Evolutionary conservation across 2,113 vertebrate species (phyloP).

Genomic region (Vulpes lagopus): DNA sequence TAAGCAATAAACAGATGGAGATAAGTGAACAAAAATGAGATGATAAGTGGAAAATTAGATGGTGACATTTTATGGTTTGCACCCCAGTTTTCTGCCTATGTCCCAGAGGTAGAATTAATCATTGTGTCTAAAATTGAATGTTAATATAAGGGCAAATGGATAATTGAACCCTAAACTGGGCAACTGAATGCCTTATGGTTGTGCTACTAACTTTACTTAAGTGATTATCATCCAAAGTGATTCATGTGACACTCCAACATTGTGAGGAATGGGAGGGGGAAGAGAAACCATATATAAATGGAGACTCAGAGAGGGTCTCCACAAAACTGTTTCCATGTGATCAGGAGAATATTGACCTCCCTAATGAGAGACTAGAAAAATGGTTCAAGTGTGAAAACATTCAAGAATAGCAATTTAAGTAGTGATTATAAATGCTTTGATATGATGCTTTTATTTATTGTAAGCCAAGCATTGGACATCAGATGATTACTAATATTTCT

Average conservation of each 20-base stretch:
- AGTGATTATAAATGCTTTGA: not conserved
- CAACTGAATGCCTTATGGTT: not conserved
- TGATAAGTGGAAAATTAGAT: constrained; percentile 44
- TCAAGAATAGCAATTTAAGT: not conserved
- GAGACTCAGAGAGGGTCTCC: not conserved
- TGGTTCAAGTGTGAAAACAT: constrained; percentile 15
- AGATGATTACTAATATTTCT: constrained; percentile 43
- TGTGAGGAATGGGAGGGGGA: not conserved
- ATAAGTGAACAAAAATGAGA: constrained; percentile 58
- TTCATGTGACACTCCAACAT: not conserved
- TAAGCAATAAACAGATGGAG: constrained; percentile 62
- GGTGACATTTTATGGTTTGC: constrained; percentile 45
- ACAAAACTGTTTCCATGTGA: not conserved
- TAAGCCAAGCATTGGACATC: not conserved
- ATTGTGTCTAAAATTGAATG: constrained; percentile 35
- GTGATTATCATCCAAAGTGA: constrained; percentile 26
- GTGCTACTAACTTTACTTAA: constrained; percentile 32
- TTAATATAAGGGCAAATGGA: constrained; percentile 54
- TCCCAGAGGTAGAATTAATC: constrained; percentile 25
- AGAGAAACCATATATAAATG: not conserved
- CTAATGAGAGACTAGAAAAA: constrained; percentile 5
- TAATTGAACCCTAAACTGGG: constrained; percentile 51
- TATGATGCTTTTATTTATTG: constrained; percentile 37
- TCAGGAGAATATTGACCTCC: not conserved
- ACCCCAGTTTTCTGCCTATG: constrained; percentile 20